A percentile compares a stretch with the other conserved stretches of the same genome.
phyloP scores from a whole-genome alignment of 2,113 vertebrate genomes.

The Oxyura jamaicensis region DNA sequence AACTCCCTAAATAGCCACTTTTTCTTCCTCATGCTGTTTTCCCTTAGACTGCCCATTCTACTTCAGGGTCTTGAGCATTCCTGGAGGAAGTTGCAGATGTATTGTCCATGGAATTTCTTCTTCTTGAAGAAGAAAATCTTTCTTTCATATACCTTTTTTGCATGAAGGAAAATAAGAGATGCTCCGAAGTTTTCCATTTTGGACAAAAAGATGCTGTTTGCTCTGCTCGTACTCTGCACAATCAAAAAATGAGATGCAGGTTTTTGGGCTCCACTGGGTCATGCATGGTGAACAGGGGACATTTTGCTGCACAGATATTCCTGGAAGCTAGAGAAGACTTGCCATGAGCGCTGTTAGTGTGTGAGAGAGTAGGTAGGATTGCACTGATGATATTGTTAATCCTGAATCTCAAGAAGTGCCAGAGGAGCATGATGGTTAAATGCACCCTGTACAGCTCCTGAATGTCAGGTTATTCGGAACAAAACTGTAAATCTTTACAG shows the following conservation, averaged over 20 bases:
- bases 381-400: background rate
- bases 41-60: background rate
- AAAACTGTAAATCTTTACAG: background rate
- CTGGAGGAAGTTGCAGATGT: background rate
- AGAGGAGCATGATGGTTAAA: background rate
- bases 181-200: background rate
- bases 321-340: background rate
- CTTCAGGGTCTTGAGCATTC: background rate
- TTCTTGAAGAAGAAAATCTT: background rate
- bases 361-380: background rate
- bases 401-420: background rate
- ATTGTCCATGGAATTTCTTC: fast-evolving
- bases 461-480: background rate
- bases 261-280: background rate
- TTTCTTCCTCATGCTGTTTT: background rate
- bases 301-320: background rate
- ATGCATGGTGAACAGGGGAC: background rate
- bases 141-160: background rate
- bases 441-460: background rate
- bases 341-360: background rate
- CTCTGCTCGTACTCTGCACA: background rate
- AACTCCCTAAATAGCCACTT: too few species aligned
- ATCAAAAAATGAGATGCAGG: background rate
- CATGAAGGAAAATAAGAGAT: background rate
- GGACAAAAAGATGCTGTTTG: background rate